Evolutionary conservation across 1,140 invertebrate genomes (phyloP).

Genomic region (Hyles vespertilio): DNA sequence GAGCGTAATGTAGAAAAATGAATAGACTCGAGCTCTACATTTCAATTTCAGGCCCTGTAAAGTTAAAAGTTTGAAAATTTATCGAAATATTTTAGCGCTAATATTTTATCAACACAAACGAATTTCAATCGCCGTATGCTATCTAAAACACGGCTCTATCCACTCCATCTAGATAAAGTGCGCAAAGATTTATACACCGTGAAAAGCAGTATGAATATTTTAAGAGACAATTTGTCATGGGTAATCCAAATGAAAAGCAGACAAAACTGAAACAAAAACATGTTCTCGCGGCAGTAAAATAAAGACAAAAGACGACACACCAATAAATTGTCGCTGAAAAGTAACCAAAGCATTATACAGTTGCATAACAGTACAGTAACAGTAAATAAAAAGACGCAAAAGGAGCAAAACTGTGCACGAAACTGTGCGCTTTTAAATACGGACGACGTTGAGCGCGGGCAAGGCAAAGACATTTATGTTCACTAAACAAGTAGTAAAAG

Average conservation of each 20-base stretch:
- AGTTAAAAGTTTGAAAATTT: no score
- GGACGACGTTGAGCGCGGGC: conserved; percentile 67
- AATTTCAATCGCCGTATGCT: no score
- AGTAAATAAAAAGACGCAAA: conserved; percentile 70
- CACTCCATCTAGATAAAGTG: no score
- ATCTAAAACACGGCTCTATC: no score
- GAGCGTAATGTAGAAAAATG: no score
- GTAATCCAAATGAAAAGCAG: conserved; percentile 10
- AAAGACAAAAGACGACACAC: conserved; percentile 67
- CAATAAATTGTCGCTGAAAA: conserved; percentile 68
- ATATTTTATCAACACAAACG: no score
- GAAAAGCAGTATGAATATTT: neutral
- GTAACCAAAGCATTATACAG: conserved; percentile 72
- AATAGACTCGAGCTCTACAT: no score
- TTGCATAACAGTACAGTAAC: conserved; percentile 69
- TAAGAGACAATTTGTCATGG: conserved; percentile 16
- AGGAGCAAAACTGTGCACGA: conserved; percentile 67
- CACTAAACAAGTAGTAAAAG: conserved; percentile 78
- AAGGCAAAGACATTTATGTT: conserved; percentile 77
- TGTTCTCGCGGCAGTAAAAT: conserved; percentile 58
- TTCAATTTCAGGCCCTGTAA: no score
- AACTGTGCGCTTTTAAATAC: conserved; percentile 74
- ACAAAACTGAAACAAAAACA: conserved; percentile 55
- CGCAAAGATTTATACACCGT: no score
- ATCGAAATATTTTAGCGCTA: no score